phyloP scores from a whole-genome alignment of 2,888 invertebrate genomes.

The Mesorhabditis belari region DNA sequence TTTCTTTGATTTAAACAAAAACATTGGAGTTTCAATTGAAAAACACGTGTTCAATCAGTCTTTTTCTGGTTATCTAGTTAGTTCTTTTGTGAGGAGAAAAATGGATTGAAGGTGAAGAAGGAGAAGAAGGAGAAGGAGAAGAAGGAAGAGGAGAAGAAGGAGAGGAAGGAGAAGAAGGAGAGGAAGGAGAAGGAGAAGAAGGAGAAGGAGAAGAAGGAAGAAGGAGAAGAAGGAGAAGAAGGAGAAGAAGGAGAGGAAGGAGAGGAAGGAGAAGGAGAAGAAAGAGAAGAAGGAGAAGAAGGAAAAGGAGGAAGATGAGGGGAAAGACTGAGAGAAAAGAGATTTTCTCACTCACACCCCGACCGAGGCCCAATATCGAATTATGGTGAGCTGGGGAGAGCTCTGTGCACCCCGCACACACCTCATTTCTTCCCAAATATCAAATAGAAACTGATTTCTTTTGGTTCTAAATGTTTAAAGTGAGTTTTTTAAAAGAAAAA shows the following conservation, averaged over 20 bases:
- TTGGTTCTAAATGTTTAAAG: too few relatives aligned
- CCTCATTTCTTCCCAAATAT: background rate
- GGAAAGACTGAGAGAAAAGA: background rate
- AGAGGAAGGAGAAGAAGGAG: constrained; percentile 12
- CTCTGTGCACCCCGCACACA: background rate
- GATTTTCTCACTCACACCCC: background rate
- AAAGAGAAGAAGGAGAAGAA: background rate
- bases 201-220: background rate
- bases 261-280: background rate
- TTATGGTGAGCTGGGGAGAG: background rate
- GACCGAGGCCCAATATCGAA: background rate
- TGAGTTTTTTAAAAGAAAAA: too few relatives aligned
- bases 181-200: constrained; percentile 1
- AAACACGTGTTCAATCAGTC: too few relatives aligned
- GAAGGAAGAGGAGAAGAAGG: background rate
- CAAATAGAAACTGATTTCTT: constrained; percentile 5
- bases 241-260: background rate
- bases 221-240: background rate
- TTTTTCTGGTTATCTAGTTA: too few relatives aligned
- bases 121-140: background rate
- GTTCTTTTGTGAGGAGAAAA: too few relatives aligned
- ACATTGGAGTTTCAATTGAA: too few relatives aligned
- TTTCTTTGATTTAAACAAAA: too few relatives aligned
- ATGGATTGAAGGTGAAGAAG: background rate
- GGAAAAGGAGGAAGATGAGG: background rate